Percentiles rank a stretch among this genome's conserved stretches.
These are phyloP conservation scores for Heliconius aoede DNA, from an alignment of 2,888 invertebrate species.

Conservation along the genomic window DNA sequence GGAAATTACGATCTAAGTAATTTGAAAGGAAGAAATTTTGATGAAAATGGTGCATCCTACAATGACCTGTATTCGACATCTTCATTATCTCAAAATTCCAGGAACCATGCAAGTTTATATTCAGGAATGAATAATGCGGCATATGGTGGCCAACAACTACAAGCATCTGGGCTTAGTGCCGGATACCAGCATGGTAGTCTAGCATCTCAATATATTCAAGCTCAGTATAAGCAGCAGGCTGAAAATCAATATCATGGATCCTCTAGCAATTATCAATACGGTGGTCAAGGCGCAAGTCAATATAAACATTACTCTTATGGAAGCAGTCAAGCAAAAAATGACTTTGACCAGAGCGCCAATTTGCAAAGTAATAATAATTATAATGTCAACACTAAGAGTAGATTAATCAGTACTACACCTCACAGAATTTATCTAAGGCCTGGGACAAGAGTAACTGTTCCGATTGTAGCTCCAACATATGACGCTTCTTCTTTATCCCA, in stretches of 20 bases:
- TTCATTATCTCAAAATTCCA: constrained; percentile 44
- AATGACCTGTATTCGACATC: constrained; percentile 52
- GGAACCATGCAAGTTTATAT: constrained; percentile 41
- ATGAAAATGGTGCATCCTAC: constrained; percentile 57
- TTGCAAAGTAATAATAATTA: constrained; percentile 49
- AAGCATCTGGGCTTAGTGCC: constrained; percentile 53
- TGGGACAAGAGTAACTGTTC: constrained; percentile 65
- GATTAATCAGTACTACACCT: constrained; percentile 60
- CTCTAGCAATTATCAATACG: constrained; percentile 55
- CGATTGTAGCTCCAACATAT: constrained; percentile 60
- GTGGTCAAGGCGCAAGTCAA: constrained; percentile 51
- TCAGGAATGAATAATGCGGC: constrained; percentile 39
- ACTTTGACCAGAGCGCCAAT: constrained; percentile 53
- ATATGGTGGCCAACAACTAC: constrained; percentile 54
- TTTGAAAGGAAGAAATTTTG: constrained; percentile 73
- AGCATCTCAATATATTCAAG: constrained; percentile 50
- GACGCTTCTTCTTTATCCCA: constrained; percentile 51
- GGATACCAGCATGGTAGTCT: constrained; percentile 54
- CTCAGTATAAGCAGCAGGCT: constrained; percentile 55
- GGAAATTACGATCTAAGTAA: constrained; percentile 69
- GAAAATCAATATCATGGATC: constrained; percentile 53
- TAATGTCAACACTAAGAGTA: constrained; percentile 55
- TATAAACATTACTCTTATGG: constrained; percentile 59
- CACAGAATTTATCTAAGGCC: constrained; percentile 68
- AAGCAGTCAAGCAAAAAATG: constrained; percentile 56